These are phyloP conservation scores for Hypotaenidia okinawae DNA, from an alignment of 2,797 vertebrate species.

Conservation along the genomic window DNA sequence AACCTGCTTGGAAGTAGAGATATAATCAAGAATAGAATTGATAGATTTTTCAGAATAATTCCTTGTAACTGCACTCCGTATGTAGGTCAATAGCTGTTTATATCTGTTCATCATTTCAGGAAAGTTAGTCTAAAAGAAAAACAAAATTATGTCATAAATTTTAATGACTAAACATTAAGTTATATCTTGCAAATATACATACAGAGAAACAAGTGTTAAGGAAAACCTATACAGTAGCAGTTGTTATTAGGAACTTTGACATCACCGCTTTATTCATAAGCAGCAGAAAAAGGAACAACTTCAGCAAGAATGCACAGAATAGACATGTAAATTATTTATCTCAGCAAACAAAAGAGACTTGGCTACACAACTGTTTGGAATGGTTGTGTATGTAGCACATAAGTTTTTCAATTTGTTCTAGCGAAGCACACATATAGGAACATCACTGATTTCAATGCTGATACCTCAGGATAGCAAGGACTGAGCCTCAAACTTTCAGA, in stretches of 20 bases:
- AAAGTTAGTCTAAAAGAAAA: conserved; percentile 89
- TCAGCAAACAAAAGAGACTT: not conserved
- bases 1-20: conserved; percentile 99
- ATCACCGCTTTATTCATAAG: not conserved
- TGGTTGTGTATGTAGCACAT: not conserved
- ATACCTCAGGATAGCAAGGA: not conserved
- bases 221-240: not conserved
- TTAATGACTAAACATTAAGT: not conserved
- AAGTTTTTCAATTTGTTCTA: not conserved
- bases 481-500: not conserved
- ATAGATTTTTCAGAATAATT: conserved; percentile 99
- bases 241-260: not conserved
- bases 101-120: conserved; percentile 99
- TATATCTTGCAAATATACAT: not conserved
- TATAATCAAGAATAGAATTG: conserved; percentile 99
- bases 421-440: not conserved
- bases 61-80: conserved; percentile 97
- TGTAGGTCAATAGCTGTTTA: conserved; percentile 98
- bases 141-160: not conserved
- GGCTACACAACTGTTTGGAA: not conserved
- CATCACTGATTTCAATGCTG: not conserved
- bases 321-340: not conserved
- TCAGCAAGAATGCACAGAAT: not conserved
- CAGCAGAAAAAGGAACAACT: not conserved
- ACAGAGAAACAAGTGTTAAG: not conserved